Evolutionary conservation across 2,113 vertebrate genomes (phyloP).

Genomic region (Chaetops frenatus): DNA sequence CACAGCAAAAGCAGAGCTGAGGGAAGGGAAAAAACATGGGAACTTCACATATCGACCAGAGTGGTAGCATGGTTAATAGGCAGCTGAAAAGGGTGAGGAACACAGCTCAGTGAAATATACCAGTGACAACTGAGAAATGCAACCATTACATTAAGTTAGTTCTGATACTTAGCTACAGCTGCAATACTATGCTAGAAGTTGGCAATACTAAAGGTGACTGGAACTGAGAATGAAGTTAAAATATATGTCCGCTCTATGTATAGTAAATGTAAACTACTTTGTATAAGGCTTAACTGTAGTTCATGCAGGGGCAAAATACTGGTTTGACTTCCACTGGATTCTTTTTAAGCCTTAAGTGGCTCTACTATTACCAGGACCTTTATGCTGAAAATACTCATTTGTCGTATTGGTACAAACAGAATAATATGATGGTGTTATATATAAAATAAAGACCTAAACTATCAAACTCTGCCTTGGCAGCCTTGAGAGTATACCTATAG

Average conservation of each 20-base stretch:
- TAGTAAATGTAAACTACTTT: not conserved
- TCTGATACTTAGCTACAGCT: not conserved
- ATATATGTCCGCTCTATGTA: not conserved
- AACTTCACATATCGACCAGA: not conserved
- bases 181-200: not conserved
- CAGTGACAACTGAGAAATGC: not conserved
- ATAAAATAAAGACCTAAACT: not conserved
- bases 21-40: not conserved
- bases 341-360: not conserved
- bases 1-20: not conserved
- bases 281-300: not conserved
- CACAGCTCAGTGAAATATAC: not conserved
- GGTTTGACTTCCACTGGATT: not conserved
- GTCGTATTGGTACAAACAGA: not conserved
- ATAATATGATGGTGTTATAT: not conserved
- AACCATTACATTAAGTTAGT: not conserved
- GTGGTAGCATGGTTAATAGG: not conserved
- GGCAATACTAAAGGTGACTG: not conserved
- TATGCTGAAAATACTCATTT: not conserved
- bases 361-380: not conserved
- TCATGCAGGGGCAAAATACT: not conserved
- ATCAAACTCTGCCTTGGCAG: not conserved
- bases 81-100: not conserved
- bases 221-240: not conserved
- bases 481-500: not conserved